Conservation (phyloP, 2,888 invertebrate genomes). For the Macropis europaea region DNA sequence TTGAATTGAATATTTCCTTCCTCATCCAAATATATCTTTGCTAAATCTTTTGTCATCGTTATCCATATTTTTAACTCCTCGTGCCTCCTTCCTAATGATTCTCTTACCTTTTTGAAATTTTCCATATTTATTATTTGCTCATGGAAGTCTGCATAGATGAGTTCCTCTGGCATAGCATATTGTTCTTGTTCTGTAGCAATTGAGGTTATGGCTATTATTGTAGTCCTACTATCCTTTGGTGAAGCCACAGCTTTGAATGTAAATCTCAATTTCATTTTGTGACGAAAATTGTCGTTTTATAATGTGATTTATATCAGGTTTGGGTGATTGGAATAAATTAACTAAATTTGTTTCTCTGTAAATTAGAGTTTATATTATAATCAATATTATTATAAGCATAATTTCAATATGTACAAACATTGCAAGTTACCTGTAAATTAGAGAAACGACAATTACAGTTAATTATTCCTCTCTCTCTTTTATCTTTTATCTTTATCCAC, state of each 20-base stretch:
- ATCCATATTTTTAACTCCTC: conserved; percentile 16
- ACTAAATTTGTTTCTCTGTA: too few relatives aligned
- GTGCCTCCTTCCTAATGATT: conserved; percentile 30
- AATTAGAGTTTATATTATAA: too few relatives aligned
- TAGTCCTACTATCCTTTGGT: conserved; percentile 41
- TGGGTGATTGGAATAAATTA: too few relatives aligned
- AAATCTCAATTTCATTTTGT: conserved; percentile 29
- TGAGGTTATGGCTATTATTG: conserved; percentile 46
- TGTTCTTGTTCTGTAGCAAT: conserved; percentile 41
- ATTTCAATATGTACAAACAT: too few relatives aligned
- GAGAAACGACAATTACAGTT: too few relatives aligned
- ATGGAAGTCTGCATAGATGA: conserved; percentile 7
- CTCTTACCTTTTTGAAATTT: conserved; percentile 26
- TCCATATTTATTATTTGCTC: conserved; percentile 39
- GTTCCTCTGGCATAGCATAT: conserved; percentile 36
- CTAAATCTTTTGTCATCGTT: not conserved
- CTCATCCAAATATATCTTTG: conserved; percentile 24
- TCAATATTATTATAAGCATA: too few relatives aligned
- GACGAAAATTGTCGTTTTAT: conserved; percentile 19
- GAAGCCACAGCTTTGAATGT: conserved; percentile 26
- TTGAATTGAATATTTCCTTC: conserved; percentile 4
- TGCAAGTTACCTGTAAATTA: too few relatives aligned
- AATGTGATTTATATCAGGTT: too few relatives aligned
- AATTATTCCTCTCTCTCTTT: too few relatives aligned
- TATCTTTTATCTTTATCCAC: too few relatives aligned